Evolutionary conservation across 2,113 vertebrate species (phyloP), one percentile per base, ranked within the genome.

Genomic region (Amphilophus citrinellus): DNA sequence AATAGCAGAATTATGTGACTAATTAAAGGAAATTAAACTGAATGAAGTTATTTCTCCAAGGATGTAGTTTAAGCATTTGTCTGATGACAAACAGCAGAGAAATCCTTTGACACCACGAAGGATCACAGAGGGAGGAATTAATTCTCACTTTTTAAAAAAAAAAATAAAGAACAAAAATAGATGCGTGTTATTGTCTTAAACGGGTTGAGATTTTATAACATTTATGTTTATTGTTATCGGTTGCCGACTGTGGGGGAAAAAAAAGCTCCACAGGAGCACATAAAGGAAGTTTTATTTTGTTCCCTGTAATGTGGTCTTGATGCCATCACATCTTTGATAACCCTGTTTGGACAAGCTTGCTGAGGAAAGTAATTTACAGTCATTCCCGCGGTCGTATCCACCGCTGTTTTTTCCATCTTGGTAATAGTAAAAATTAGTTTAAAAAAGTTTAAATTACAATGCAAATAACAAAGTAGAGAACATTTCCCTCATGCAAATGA

Each of bases 21-120:
- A 94, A 95, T 95, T 94, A 93, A 94, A 92, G 88, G 76, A 92
- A 94, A 92, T 84, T 79, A 84, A 89, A 94, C 79, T 89, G 91
- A 94, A 93, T 90, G 65, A 86, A 88, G 91, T 87, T 81, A 90
- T 92, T 93, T 92, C 91, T 94, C 91, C 2, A 82, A 88, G 91
- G 94, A 91, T 85, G 47, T 75, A 86, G 61, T 87, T 90, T 83
- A 90, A 88, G 90, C 88, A 79, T 80, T 91, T 86, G 86, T 88
- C 76, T 94, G 90, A 92, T 91, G 87, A 93, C 86, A 94, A 94
- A 90, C 87, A 88, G 62, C 58, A 86, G 80, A 85, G 82, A 79
- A 91, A 88, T 92, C 84, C 85, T 88, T 79, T 79, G 84, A 90
- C 61, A 66, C 83, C 14, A 47, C 11, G 75, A 88, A 87, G 76